Base-by-base conservation (phyloP, 1,140 invertebrate species). In the Myzus persicae region DNA sequence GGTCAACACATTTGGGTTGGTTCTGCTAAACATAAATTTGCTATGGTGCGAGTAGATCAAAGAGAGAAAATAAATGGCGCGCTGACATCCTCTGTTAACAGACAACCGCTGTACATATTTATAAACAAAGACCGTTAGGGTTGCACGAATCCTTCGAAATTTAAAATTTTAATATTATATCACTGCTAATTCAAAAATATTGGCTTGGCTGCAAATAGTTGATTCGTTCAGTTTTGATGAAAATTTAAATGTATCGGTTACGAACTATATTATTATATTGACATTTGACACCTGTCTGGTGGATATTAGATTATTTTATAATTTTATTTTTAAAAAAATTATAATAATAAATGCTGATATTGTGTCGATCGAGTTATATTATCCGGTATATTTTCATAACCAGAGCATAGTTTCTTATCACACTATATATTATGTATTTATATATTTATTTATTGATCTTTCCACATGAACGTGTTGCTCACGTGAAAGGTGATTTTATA, bases 401-500 rank as follows among this genome's bases (percentile, higher is more conserved):
- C 42, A 40, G 4, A 42, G 26, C 40, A 22, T 24, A 40, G 38
- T 85, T 89, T 9, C n/a, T 89, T 89, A 89, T 89, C 87, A 51
- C 31, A 87, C 2, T 82, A 82, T 44, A 82, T 84, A 84, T 44
- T n/a, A 22, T 36, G 26, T 54, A 40, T 89, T 26, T 14, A 40
- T 48, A 36, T 51, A 38, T 89, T 36, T 89, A 24, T 89, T 51
- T 89, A 38, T 89, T 46, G 38, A 89, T 54, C 88, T 89, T 89
- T 54, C 2, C 48, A 51, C 36, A 26, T 40, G 88, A 54, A 40
- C 88, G 42, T 54, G 48, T 26, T 51, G 8, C 3, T 1, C 88
- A 89, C 88, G 88, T 89, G 88, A 1, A 48, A 89, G 26, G 6
- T 36, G 31, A 87, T 87, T 87, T 87, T 48, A 87, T 36, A n/a